Conservation (phyloP, 2,888 invertebrate genomes). For the Gymnosoma rotundatum region DNA sequence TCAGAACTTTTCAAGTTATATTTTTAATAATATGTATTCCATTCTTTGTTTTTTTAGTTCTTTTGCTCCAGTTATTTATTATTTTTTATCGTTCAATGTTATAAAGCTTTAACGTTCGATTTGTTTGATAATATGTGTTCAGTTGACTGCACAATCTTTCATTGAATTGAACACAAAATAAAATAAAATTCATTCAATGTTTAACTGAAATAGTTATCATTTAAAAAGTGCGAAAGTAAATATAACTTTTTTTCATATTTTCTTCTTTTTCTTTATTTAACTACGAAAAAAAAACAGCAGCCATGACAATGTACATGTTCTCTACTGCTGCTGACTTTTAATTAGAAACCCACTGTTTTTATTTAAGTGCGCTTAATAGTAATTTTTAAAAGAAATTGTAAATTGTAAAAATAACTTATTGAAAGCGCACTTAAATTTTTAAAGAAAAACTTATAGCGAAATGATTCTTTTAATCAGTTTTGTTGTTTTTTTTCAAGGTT, state of each 20-base stretch:
- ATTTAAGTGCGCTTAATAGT: no score
- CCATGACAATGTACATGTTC: no score
- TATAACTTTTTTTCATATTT: background rate
- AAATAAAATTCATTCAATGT: conserved; percentile 12
- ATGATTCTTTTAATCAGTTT: no score
- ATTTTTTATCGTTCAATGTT: conserved; percentile 14
- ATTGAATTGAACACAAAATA: background rate
- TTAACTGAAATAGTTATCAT: conserved; percentile 6
- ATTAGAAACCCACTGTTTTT: no score
- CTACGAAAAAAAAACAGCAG: no score
- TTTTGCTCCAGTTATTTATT: conserved; percentile 7
- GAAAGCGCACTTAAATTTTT: no score
- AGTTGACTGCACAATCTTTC: conserved; percentile 22
- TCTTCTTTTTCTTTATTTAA: background rate
- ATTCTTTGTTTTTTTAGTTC: background rate
- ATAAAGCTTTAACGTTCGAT: conserved; percentile 16
- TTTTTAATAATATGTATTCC: background rate
- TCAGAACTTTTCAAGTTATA: no score
- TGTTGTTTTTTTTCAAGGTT: no score
- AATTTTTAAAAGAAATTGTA: no score
- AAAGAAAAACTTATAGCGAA: no score
- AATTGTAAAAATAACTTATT: no score
- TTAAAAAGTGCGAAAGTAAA: conserved; percentile 26
- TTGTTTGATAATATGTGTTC: conserved; percentile 29
- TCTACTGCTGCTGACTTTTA: no score